A percentile compares a stretch with the other conserved stretches of the same genome.
Evolutionary conservation across 2,888 invertebrate species (phyloP).

Genomic region (Hemistola chrysoprasaria): DNA sequence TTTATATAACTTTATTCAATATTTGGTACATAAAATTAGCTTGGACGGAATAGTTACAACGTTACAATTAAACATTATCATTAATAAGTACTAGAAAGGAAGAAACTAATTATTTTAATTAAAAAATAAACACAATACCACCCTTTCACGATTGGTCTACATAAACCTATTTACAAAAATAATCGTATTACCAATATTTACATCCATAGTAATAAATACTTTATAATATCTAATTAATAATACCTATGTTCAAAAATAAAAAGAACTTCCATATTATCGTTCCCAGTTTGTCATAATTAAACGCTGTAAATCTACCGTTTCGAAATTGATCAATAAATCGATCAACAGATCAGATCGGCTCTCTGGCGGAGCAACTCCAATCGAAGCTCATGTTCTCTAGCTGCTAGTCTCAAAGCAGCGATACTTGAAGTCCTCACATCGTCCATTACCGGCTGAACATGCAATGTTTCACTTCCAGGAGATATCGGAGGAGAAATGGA

Average conservation of each 20-base stretch:
- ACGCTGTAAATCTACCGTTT: constrained; percentile 12
- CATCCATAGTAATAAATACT: constrained; percentile 15
- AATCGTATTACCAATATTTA: neutral
- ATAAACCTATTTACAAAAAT: too few species aligned
- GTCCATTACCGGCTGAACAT: constrained; percentile 68
- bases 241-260: constrained; percentile 8
- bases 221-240: constrained; percentile 15
- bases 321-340: constrained; percentile 9
- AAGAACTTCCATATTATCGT: constrained; percentile 9
- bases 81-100: too few species aligned
- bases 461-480: constrained; percentile 75
- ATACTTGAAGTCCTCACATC: constrained; percentile 94
- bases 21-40: constrained; percentile 13
- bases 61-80: neutral
- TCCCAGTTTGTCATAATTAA: constrained; percentile 11
- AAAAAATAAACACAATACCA: too few species aligned
- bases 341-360: constrained; percentile 69
- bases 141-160: too few species aligned
- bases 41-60: constrained; percentile 14
- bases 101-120: too few species aligned
- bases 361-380: constrained; percentile 91
- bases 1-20: constrained; percentile 6
- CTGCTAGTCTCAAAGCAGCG: constrained; percentile 92
- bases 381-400: constrained; percentile 93
- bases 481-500: constrained; percentile 80